Percentiles rank a stretch among this genome's conserved stretches.
Conservation (phyloP, 2,888 invertebrate genomes). For the Amaurobius ferox region DNA sequence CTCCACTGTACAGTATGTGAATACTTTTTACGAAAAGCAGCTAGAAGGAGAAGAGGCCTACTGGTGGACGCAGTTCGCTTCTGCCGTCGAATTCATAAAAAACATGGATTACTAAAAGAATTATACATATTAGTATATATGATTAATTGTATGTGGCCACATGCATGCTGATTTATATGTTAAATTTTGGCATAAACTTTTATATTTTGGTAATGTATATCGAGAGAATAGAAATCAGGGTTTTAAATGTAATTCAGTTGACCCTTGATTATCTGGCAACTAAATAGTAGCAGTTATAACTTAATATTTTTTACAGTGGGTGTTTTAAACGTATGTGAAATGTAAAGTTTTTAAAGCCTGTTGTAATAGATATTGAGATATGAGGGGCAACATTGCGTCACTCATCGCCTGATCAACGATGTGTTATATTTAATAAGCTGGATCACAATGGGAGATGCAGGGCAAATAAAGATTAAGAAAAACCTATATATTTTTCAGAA, state of each 20-base stretch:
- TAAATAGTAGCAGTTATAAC: too few species aligned
- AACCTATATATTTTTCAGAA: too few species aligned
- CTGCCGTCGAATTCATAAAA: conserved; percentile 98
- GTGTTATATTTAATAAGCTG: too few species aligned
- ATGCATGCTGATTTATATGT: neutral
- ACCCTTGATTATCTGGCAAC: neutral
- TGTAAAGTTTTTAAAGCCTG: too few species aligned
- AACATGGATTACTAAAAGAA: conserved; percentile 90
- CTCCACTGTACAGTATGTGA: conserved; percentile 97
- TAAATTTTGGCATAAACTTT: conserved; percentile 3
- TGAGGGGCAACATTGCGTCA: too few species aligned
- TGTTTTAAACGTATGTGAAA: too few species aligned
- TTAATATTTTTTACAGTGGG: too few species aligned
- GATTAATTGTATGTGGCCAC: conserved; percentile 10
- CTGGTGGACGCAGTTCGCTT: conserved; percentile 99
- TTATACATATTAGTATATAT: conserved; percentile 9
- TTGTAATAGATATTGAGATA: too few species aligned
- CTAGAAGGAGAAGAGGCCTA: conserved; percentile 94
- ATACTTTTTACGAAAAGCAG: conserved; percentile 90
- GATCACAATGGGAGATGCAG: too few species aligned
- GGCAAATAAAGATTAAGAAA: too few species aligned
- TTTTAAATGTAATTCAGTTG: neutral
- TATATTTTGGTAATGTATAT: conserved; percentile 2
- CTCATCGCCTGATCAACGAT: too few species aligned
- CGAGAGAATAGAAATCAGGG: neutral